Evolutionary conservation across 2,113 vertebrate species (phyloP), one percentile per base, ranked within the genome.

Genomic region (Hystrix brachyura): DNA sequence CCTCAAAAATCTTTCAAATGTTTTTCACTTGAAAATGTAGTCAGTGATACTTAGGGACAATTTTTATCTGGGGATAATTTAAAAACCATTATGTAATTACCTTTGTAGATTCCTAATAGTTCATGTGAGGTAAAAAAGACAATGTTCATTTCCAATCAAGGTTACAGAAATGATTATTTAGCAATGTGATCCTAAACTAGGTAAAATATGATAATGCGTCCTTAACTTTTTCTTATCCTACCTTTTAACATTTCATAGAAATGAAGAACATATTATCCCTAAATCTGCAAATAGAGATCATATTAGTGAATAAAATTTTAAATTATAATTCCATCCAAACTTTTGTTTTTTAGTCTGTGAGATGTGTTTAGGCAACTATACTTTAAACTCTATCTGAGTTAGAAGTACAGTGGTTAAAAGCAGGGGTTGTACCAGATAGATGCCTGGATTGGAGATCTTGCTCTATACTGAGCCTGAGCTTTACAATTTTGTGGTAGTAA

Each of bases 1-100:
- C 11, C 12, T 94, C 6, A 34, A 71, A n/a, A 81, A 67, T 12
- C 18, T 23, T 78, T 15, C 29, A 85, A 38, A 43, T 18, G 46
- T 79, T 94, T 95, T 90, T 23, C 3, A 14, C 43, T 97, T 89
- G 4, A 80, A 92, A 81, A 94, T 85, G 5, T 91, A 94, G 23
- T 81, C 19, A 43, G 62, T 32, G 34, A 34, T 34, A 69, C 6
- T 55, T 60, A 86, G 23, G 14, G 29, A 69, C 8, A 72, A 32
- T 34, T 65, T 93, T 78, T 46, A 27, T 91, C 43, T 38, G 0
- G 4, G 17, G 8, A 53, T 93, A 94, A 74, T n/a, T 91, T 48
- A 51, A 64, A 62, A 87, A 59, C 32, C 13, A 57, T 86, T 62
- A 34, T 85, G 21, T 67, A 94, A 55, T 18, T n/a, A 27, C 43